These are phyloP conservation scores for Dasypus novemcinctus DNA, from an alignment of 2,113 vertebrate species.

Conservation along the genomic window DNA sequence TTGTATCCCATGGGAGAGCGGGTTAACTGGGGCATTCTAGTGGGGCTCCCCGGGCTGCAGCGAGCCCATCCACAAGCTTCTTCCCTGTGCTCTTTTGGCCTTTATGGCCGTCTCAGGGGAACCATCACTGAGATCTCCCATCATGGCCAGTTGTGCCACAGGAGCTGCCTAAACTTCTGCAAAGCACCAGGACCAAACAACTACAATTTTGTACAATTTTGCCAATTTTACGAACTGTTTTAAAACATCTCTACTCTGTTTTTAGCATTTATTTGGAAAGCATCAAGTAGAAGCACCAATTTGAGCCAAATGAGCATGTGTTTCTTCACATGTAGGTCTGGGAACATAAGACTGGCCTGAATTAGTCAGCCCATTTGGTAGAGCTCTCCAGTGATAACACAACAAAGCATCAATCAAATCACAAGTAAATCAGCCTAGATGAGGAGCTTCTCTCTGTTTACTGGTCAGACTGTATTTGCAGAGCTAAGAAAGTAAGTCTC, in stretches of 20 bases:
- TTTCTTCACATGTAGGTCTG: not conserved
- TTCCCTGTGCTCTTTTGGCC: not conserved
- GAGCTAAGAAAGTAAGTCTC: not conserved
- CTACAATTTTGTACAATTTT: not conserved
- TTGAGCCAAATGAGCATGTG: slow-evolving; percentile 62
- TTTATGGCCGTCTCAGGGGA: not conserved
- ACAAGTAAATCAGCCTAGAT: not conserved
- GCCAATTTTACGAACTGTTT: slow-evolving; percentile 63
- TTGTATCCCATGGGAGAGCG: rapidly evolving
- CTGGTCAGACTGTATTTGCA: rapidly evolving
- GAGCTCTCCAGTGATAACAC: rapidly evolving
- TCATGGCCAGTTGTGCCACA: no score
- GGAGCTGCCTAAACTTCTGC: not conserved
- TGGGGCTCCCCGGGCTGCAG: not conserved
- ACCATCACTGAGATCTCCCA: no score
- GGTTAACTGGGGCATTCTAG: no score
- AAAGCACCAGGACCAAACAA: slow-evolving; percentile 2
- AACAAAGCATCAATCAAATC: rapidly evolving
- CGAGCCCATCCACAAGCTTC: rapidly evolving
- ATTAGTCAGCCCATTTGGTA: not conserved
- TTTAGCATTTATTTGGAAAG: slow-evolving; percentile 58
- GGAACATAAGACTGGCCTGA: not conserved
- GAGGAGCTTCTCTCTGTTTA: not conserved
- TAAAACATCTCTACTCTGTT: slow-evolving; percentile 64
- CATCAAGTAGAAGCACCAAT: slow-evolving; percentile 34